Percentiles rank a stretch among this genome's conserved stretches.
These are phyloP conservation scores for Beaufortia kweichowensis DNA, from an alignment of 2,113 vertebrate genomes.

Conservation along the genomic window DNA sequence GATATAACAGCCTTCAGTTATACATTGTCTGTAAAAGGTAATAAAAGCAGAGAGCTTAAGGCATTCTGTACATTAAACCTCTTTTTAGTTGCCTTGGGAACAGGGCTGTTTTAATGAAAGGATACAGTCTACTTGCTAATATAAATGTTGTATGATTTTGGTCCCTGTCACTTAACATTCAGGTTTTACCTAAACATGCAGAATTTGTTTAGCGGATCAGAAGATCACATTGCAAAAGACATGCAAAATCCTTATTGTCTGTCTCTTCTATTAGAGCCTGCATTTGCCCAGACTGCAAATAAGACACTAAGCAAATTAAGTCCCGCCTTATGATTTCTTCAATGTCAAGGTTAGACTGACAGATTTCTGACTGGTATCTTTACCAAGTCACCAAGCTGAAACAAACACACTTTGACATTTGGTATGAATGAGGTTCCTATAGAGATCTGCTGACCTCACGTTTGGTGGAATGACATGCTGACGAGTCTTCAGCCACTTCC, in stretches of 20 bases:
- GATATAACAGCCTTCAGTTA: background rate
- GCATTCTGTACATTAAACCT: constrained; percentile 19
- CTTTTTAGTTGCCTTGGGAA: constrained; percentile 37
- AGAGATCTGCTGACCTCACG: constrained; percentile 8
- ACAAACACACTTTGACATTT: background rate
- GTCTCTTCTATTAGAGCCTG: background rate
- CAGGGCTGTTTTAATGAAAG: background rate
- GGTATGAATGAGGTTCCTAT: background rate
- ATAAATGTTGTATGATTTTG: constrained; percentile 23
- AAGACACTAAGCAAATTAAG: background rate
- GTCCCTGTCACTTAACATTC: constrained; percentile 8
- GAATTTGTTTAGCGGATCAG: background rate
- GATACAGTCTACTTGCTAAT: constrained; percentile 11
- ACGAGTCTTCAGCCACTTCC: constrained; percentile 11
- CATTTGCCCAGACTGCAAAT: constrained; percentile 14
- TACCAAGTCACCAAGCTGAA: background rate
- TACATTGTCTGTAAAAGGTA: constrained; percentile 9
- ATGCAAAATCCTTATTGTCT: too few relatives aligned
- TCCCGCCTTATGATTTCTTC: background rate
- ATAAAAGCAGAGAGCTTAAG: background rate
- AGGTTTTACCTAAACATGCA: background rate
- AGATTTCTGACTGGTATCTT: background rate
- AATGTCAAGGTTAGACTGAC: background rate
- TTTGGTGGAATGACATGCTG: constrained; percentile 14
- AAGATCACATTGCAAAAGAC: background rate